Evolutionary conservation across 2,113 vertebrate genomes (phyloP), one percentile per base, ranked within the genome.

Genomic region (Eudyptes chrysolophus): DNA sequence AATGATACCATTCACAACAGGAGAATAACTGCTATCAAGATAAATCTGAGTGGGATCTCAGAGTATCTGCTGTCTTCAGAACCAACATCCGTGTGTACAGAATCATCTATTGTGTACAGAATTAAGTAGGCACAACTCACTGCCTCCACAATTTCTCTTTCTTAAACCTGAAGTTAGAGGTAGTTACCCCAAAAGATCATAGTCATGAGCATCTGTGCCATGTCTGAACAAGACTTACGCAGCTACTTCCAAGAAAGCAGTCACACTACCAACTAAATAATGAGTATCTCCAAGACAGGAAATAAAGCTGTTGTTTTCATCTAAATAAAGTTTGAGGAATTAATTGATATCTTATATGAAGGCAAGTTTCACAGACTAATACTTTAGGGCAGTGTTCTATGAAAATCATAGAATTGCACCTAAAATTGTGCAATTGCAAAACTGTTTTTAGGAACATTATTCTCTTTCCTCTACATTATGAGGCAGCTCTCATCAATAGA

Each of bases 51-150:
- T 2, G 16, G 25, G 13, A 82, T 22, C 18, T 77, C 27, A 7
- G 20, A 69, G 13, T 1, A 44, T 7, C 19, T 60, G 30, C 7
- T 10, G 46, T 18, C 54, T 80, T 7, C 48, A 62, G 24, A 70
- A 61, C 3, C 8, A 83, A 48, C 6, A 54, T 3, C 30, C 0
- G 0, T 12, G 21, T 19, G 16, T 7, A 34, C 3, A 32, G 29
- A 85, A 74, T 48, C 24, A 27, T 4, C 34, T 58, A 21, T 11
- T 79, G 3, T 9, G 11, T 21, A n/a, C 16, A 46, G 20, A 83
- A 57, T 10, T 21, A 52, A 75, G 51, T 5, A 87, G 38, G 9
- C 44, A 57, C 32, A 65, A 38, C 29, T 80, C 32, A 32, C 22
- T 69, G 40, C 8, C 91, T 25, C 16, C 40, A 24, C 1, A 9